phyloP scores from a whole-genome alignment of 2,113 vertebrate species.

The Callocephalon fimbriatum region DNA sequence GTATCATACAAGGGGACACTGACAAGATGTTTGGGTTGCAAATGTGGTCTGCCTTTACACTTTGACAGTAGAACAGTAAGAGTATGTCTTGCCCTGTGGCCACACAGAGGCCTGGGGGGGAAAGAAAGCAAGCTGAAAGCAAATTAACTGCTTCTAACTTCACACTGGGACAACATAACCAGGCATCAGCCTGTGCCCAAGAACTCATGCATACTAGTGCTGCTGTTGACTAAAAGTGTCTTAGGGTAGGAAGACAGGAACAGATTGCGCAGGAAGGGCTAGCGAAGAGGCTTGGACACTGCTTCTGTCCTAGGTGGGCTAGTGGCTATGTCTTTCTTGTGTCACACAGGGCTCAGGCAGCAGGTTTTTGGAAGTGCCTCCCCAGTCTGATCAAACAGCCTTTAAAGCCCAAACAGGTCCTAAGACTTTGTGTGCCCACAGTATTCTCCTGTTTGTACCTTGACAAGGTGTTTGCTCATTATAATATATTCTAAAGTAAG shows the following conservation, averaged over 20 bases:
- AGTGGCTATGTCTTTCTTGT: background rate
- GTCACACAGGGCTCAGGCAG: background rate
- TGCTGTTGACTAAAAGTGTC: background rate
- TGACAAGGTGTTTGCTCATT: background rate
- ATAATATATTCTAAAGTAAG: background rate
- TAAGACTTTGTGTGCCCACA: background rate
- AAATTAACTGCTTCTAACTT: background rate
- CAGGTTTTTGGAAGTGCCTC: background rate
- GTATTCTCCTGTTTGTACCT: background rate
- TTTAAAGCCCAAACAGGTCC: background rate
- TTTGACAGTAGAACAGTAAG: background rate
- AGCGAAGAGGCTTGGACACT: rapidly evolving
- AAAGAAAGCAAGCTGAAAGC: background rate
- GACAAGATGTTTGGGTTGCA: background rate
- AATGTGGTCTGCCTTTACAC: background rate
- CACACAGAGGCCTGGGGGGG: background rate
- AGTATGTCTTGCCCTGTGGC: background rate
- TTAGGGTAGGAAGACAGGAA: background rate
- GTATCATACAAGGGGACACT: background rate
- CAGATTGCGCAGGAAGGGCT: background rate
- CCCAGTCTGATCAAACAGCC: background rate
- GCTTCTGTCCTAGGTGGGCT: background rate
- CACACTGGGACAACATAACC: background rate
- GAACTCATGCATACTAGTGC: background rate
- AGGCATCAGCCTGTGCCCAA: background rate